Evolutionary conservation across 92 coral and sea anemone genomes (phyloP).

Genomic region (Pocillopora grandis): DNA sequence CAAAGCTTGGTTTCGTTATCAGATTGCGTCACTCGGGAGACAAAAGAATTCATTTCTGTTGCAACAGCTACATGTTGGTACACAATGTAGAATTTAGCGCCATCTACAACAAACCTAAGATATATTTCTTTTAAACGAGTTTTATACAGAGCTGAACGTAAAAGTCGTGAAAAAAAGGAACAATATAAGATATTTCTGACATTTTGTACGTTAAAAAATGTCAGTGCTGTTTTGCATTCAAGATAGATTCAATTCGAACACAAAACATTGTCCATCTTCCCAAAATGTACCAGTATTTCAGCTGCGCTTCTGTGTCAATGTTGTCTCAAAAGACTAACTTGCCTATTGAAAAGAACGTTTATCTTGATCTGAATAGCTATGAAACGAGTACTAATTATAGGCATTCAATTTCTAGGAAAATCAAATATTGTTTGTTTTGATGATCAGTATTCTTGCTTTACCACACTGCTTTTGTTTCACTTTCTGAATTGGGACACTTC

Average conservation of each 20-base stretch:
- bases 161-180: no score
- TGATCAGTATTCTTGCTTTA: neutral
- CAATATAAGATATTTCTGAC: no score
- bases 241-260: neutral
- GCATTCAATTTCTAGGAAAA: neutral
- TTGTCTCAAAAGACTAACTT: neutral
- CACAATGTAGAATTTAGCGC: no score
- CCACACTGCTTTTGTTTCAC: neutral
- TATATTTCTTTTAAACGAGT: no score
- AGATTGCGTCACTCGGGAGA: neutral
- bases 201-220: no score
- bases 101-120: no score
- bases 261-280: neutral
- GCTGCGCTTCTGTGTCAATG: neutral
- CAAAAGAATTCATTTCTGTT: neutral
- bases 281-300: neutral
- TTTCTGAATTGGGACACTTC: neutral
- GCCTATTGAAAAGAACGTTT: neutral
- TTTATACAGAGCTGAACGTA: no score
- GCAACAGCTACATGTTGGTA: no score
- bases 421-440: neutral
- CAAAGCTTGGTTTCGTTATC: neutral
- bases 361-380: neutral
- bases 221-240: neutral
- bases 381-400: neutral